Evolutionary conservation across 1,140 invertebrate genomes (phyloP).

Genomic region (Drosophila pruinosa): DNA sequence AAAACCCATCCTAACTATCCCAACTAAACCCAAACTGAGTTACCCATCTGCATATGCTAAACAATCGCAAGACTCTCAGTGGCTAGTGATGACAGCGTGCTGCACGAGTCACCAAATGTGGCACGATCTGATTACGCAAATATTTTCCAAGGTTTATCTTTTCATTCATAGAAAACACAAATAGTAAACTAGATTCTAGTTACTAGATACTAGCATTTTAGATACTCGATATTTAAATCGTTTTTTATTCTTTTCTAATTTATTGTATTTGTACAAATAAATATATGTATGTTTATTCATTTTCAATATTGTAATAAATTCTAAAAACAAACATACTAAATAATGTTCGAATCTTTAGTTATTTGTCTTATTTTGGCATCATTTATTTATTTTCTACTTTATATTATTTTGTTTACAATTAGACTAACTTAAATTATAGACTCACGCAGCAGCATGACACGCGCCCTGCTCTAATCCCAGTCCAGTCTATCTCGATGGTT

Average conservation of each 20-base stretch:
- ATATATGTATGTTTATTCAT: too few species aligned
- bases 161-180: too few species aligned
- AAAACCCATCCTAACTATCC: slow-evolving; percentile 29
- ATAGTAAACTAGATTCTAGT: too few species aligned
- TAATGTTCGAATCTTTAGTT: too few species aligned
- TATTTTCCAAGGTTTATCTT: neutral
- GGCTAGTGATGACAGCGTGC: slow-evolving; percentile 4
- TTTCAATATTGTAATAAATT: too few species aligned
- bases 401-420: neutral
- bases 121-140: neutral
- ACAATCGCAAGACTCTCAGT: slow-evolving; percentile 12
- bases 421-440: neutral
- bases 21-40: slow-evolving; percentile 20
- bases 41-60: slow-evolving; percentile 74
- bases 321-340: too few species aligned
- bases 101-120: neutral
- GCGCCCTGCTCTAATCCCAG: slow-evolving; percentile 2
- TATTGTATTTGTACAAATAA: too few species aligned
- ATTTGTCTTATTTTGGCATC: too few species aligned
- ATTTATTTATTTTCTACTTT: too few species aligned
- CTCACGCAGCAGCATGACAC: neutral
- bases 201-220: too few species aligned
- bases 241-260: too few species aligned
- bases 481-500: neutral
- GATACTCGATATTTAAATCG: too few species aligned